phyloP scores from a whole-genome alignment of 1,140 invertebrate species.

The Drosophila bifasciata region DNA sequence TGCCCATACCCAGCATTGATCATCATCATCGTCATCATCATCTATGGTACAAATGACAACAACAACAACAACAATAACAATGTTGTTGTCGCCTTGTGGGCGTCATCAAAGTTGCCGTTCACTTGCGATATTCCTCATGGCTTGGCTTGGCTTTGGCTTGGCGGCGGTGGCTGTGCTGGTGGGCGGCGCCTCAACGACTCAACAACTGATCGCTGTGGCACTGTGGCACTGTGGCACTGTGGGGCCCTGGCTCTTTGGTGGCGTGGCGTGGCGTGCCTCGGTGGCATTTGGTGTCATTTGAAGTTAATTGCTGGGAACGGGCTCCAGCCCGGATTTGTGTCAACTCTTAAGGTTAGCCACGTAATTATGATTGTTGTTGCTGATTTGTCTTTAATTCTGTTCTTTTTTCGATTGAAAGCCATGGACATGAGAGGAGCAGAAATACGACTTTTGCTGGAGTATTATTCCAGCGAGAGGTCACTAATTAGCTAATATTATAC shows the following conservation, averaged over 20 bases:
- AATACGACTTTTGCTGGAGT: too few species aligned
- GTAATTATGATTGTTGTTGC: constrained; percentile 77
- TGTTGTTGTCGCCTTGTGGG: constrained; percentile 61
- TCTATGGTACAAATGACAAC: constrained; percentile 26
- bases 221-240: constrained; percentile 16
- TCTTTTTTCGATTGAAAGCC: constrained; percentile 30
- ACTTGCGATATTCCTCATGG: constrained; percentile 52
- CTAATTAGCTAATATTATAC: constrained; percentile 10
- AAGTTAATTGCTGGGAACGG: constrained; percentile 81
- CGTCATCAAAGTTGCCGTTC: constrained; percentile 80
- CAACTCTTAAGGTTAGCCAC: constrained; percentile 81
- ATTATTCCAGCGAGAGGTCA: background rate
- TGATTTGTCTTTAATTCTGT: constrained; percentile 41
- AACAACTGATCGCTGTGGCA: constrained; percentile 10
- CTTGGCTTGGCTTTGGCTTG: constrained; percentile 4
- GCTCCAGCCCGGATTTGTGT: constrained; percentile 72
- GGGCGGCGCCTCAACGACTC: constrained; percentile 45
- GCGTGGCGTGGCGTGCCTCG: constrained; percentile 71
- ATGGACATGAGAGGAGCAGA: too few species aligned
- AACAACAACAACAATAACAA: constrained; percentile 7
- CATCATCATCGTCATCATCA: constrained; percentile 26
- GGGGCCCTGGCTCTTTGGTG: constrained; percentile 15
- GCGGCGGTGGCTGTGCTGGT: constrained; percentile 42
- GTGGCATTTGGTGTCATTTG: constrained; percentile 82
- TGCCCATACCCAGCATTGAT: constrained; percentile 45